A percentile compares a stretch with the other conserved stretches of the same genome.
phyloP scores from a whole-genome alignment of 2,888 invertebrate genomes.

The Hydropsyche betteni region DNA sequence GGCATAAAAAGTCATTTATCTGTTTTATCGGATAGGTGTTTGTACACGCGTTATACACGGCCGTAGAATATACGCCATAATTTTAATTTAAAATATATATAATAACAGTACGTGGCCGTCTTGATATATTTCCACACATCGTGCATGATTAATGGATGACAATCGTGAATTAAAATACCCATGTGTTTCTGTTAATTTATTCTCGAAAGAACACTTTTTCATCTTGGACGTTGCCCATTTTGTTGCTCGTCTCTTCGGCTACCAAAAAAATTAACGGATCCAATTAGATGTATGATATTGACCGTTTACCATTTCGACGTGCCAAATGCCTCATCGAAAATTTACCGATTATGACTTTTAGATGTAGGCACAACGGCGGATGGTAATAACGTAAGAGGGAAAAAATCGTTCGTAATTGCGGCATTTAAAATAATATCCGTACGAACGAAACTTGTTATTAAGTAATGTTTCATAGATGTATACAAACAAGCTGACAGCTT shows the following conservation, averaged over 20 bases:
- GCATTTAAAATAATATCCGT: slow-evolving; percentile 48
- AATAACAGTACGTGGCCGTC: slow-evolving; percentile 4
- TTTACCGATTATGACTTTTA: slow-evolving; percentile 25
- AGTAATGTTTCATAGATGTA: slow-evolving; percentile 42
- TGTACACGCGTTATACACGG: slow-evolving; percentile 33
- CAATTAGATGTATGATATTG: slow-evolving; percentile 11
- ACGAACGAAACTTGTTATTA: slow-evolving; percentile 46
- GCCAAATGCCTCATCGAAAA: not conserved
- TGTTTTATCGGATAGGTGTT: slow-evolving; percentile 45
- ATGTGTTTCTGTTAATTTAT: slow-evolving; percentile 21
- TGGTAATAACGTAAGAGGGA: not conserved
- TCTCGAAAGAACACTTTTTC: slow-evolving; percentile 1
- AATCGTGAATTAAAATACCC: slow-evolving; percentile 36
- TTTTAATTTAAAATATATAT: slow-evolving; percentile 36
- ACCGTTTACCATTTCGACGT: too few relatives aligned
- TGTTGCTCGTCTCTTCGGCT: too few relatives aligned
- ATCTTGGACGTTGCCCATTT: not conserved
- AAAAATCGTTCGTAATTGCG: slow-evolving; percentile 44
- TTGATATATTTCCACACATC: slow-evolving; percentile 37
- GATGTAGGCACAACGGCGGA: slow-evolving; percentile 21
- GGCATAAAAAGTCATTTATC: slow-evolving; percentile 45
- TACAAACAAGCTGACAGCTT: slow-evolving; percentile 31
- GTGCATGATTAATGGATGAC: slow-evolving; percentile 34
- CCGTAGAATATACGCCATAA: slow-evolving; percentile 21
- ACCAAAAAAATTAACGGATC: not conserved